Evolutionary conservation across 2,797 vertebrate genomes (phyloP).

Genomic region (Anolis apletophallus): DNA sequence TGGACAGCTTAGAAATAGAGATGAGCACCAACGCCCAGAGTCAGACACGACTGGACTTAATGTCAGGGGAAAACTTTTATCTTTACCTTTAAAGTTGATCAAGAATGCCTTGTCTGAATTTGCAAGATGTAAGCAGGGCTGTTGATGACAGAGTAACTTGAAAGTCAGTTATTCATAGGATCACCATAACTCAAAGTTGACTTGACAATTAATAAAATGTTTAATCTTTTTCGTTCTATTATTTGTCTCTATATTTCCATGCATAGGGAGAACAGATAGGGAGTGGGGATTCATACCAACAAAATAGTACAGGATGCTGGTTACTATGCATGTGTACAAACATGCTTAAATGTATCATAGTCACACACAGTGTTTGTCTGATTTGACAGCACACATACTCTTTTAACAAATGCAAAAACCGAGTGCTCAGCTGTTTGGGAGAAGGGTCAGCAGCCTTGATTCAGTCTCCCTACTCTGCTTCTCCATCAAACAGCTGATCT

Average conservation of each 20-base stretch:
- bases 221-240: not conserved
- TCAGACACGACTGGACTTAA: no score
- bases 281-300: not conserved
- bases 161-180: no score
- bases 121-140: no score
- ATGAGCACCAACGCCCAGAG: no score
- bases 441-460: not conserved
- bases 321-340: not conserved
- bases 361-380: not conserved
- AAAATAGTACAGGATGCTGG: not conserved
- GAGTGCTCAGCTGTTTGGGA: not conserved
- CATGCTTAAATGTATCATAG: not conserved
- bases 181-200: no score
- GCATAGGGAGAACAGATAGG: not conserved
- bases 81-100: no score
- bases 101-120: no score
- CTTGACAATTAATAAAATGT: no score
- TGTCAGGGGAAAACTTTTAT: no score
- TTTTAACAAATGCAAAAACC: slow-evolving; percentile 2
- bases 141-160: no score
- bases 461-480: not conserved
- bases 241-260: not conserved
- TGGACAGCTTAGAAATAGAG: no score
- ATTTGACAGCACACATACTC: not conserved
- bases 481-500: not conserved